Evolutionary conservation across 2,888 invertebrate genomes (phyloP).

Genomic region (Lepetodrilus schrolli): DNA sequence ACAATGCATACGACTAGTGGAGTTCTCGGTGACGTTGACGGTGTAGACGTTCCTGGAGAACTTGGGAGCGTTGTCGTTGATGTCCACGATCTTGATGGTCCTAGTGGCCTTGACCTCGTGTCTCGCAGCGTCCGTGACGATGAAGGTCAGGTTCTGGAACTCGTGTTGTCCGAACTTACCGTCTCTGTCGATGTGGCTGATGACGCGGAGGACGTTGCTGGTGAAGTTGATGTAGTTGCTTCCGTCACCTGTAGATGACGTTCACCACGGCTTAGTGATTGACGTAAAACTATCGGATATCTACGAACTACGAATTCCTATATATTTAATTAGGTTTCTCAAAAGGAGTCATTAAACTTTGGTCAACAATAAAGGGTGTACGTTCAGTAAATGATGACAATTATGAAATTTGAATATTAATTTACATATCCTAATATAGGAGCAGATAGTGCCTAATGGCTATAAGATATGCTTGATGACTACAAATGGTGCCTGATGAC

Average conservation of each 20-base stretch:
- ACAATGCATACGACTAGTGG: not conserved
- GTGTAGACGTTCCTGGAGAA: not conserved
- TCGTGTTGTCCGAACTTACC: not conserved
- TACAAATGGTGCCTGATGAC: no score
- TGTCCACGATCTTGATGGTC: not conserved
- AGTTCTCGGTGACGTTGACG: not conserved
- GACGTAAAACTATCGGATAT: no score
- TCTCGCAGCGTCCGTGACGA: not conserved
- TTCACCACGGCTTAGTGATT: no score
- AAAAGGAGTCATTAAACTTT: no score
- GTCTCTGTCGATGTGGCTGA: not conserved
- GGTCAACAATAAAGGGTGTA: no score
- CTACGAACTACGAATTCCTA: no score
- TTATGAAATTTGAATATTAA: no score
- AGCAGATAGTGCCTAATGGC: no score
- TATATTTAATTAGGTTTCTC: no score
- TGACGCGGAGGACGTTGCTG: not conserved
- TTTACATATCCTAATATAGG: no score
- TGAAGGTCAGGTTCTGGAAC: not conserved
- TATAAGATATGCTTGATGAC: no score
- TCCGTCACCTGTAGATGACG: not conserved
- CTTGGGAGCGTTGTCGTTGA: slow-evolving; percentile 3
- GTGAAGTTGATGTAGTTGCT: not conserved
- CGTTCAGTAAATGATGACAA: no score
- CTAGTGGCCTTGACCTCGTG: not conserved